Evolutionary conservation across 1,140 invertebrate genomes (phyloP).

Genomic region (Physella acuta): DNA sequence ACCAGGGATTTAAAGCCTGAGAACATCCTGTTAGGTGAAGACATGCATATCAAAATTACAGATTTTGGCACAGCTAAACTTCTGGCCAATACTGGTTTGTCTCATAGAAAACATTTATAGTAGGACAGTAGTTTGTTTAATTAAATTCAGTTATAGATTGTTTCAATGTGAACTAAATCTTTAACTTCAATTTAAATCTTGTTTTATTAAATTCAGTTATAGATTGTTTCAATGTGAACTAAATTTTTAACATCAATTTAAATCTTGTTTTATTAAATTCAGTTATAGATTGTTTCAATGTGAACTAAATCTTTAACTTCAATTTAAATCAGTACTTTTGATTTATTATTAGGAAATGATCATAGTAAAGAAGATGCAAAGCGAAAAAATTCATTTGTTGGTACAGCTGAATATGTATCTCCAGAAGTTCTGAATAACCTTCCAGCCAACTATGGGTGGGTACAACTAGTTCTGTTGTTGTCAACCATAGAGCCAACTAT

Average conservation of each 20-base stretch:
- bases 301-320: not conserved
- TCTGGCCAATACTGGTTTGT: conserved; percentile 22
- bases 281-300: no score
- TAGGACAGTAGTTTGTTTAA: no score
- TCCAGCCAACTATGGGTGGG: conserved; percentile 66
- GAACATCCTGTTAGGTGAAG: conserved; percentile 76
- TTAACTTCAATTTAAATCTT: no score
- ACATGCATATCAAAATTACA: conserved; percentile 94
- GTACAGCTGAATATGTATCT: conserved; percentile 98
- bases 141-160: no score
- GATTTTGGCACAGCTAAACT: conserved; percentile 98
- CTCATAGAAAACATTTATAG: no score
- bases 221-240: not conserved
- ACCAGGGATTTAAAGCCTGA: conserved; percentile 65
- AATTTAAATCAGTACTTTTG: not conserved
- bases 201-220: no score
- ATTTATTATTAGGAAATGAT: not conserved
- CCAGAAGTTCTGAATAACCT: conserved; percentile 89
- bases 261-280: no score
- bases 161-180: no score
- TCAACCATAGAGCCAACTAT: conserved; percentile 73
- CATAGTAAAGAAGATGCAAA: not conserved
- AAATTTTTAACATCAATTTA: not conserved
- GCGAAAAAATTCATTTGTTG: conserved; percentile 84
- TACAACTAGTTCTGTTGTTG: no score